These are phyloP conservation scores for Varanus komodoensis DNA, from an alignment of 2,113 vertebrate species.

Conservation along the genomic window DNA sequence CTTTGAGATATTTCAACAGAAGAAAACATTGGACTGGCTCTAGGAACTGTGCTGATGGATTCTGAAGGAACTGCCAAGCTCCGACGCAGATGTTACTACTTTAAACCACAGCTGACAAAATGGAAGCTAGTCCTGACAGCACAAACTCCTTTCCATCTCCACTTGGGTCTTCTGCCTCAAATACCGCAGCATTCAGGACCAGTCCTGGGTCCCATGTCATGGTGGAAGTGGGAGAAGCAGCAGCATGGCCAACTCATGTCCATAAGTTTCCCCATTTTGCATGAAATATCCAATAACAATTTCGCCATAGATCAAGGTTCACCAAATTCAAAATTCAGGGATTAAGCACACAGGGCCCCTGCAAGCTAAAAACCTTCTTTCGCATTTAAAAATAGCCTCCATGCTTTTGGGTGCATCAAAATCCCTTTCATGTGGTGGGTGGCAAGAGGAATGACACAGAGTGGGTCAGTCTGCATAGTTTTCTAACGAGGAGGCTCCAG, in stretches of 20 bases:
- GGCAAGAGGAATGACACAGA: slow-evolving; percentile 43
- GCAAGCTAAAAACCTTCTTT: neutral
- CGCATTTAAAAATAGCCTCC: slow-evolving; percentile 26
- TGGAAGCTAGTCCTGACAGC: neutral
- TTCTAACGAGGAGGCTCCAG: slow-evolving; percentile 57
- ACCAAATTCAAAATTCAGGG: slow-evolving; percentile 3
- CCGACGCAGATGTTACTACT: neutral
- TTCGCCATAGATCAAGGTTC: neutral
- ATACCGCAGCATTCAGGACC: neutral
- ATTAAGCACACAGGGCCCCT: neutral
- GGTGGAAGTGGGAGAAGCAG: neutral
- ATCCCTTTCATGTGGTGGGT: slow-evolving; percentile 42
- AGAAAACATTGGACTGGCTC: neutral
- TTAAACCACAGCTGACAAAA: neutral
- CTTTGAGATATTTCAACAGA: neutral
- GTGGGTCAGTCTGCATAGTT: slow-evolving; percentile 65
- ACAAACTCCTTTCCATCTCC: neutral
- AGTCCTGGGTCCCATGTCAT: neutral
- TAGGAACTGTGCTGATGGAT: neutral
- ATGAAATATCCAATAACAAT: neutral
- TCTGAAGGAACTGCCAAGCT: neutral
- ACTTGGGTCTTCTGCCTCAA: neutral
- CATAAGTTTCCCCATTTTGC: neutral
- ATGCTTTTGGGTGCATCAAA: slow-evolving; percentile 2
- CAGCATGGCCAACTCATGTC: too few relatives aligned